These are phyloP conservation scores for Xenopus laevis DNA, from an alignment of 2,113 vertebrate genomes.

Conservation along the genomic window DNA sequence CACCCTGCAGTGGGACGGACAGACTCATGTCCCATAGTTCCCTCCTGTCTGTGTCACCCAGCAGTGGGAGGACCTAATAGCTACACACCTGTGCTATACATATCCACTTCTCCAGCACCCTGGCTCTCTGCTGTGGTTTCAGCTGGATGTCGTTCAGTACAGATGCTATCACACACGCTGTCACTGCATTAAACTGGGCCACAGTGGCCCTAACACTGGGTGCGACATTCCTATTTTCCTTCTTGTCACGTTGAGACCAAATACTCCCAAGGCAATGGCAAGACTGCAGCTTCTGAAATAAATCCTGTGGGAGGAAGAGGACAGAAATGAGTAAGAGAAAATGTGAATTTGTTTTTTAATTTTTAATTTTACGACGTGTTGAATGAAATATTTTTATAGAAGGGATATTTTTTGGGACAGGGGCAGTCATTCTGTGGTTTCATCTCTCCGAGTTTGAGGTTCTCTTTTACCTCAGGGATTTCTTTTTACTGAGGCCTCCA, in stretches of 20 bases:
- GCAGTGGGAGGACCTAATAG: neutral
- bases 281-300: constrained; percentile 72
- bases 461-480: too few species aligned
- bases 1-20: constrained; percentile 1
- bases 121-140: constrained; percentile 63
- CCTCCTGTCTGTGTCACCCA: neutral
- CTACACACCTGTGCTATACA: constrained; percentile 72
- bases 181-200: constrained; percentile 78
- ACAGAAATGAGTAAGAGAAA: neutral
- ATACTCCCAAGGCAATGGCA: constrained; percentile 84
- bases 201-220: constrained; percentile 82
- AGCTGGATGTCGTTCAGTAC: constrained; percentile 63
- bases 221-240: constrained; percentile 68
- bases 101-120: constrained; percentile 83
- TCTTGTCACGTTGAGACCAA: constrained; percentile 85
- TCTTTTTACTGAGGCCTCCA: too few species aligned
- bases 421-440: too few species aligned
- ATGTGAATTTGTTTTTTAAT: neutral
- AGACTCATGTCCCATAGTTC: neutral
- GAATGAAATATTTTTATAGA: too few species aligned
- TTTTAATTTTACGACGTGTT: too few species aligned
- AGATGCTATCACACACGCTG: constrained; percentile 74
- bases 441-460: too few species aligned
- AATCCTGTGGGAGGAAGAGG: constrained; percentile 59
- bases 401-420: too few species aligned